A percentile compares a stretch with the other conserved stretches of the same genome.
phyloP scores from a whole-genome alignment of 2,888 invertebrate species.

The Nebria salina region DNA sequence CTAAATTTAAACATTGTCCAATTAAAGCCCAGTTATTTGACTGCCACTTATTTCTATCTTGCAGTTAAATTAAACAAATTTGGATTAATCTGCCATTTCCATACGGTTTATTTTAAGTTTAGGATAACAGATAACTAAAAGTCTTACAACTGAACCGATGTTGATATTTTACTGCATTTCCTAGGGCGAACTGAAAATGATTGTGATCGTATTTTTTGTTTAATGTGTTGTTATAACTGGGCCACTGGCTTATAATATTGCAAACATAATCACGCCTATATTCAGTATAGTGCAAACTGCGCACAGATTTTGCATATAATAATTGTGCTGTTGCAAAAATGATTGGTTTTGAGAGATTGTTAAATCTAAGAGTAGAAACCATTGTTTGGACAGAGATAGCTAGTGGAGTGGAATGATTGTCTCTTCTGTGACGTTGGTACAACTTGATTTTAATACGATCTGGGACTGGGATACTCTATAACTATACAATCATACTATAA shows the following conservation, averaged over 20 bases:
- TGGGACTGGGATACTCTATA: constrained; percentile 1
- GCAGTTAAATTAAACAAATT: too few species aligned
- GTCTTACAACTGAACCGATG: neutral
- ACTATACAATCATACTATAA: neutral
- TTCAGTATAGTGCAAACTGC: neutral
- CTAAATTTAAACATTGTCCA: too few species aligned
- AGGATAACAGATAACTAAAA: too few species aligned
- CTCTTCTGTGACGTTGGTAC: neutral
- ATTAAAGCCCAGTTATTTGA: too few species aligned
- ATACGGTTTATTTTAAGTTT: too few species aligned
- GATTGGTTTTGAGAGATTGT: constrained; percentile 35
- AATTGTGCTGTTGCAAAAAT: constrained; percentile 38
- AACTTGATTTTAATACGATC: constrained; percentile 1
- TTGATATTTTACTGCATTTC: neutral
- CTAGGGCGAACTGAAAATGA: too few species aligned
- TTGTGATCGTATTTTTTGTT: too few species aligned
- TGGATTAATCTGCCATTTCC: too few species aligned
- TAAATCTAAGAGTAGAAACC: constrained; percentile 8
- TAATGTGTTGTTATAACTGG: neutral
- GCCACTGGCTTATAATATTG: neutral
- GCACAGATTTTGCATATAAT: constrained; percentile 31
- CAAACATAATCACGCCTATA: neutral
- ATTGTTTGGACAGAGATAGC: neutral
- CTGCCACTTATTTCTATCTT: too few species aligned
- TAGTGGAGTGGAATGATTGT: neutral